Evolutionary conservation across 2,113 vertebrate genomes (phyloP).

Genomic region (Apodemus speciosus): DNA sequence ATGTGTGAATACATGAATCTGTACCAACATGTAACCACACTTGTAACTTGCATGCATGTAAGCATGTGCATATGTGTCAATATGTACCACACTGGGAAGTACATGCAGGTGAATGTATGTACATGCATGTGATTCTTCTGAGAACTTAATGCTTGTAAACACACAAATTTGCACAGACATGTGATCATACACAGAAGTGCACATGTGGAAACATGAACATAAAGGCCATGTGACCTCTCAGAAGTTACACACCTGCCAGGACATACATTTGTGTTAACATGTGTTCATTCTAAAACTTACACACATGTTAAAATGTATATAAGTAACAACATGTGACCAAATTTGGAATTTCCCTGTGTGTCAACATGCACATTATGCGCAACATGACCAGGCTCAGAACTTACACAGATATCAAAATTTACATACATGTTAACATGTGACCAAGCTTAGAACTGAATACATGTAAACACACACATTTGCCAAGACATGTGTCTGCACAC

Average conservation of each 20-base stretch:
- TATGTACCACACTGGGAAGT: background rate
- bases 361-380: background rate
- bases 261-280: background rate
- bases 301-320: background rate
- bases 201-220: background rate
- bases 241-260: background rate
- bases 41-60: background rate
- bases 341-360: background rate
- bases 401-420: background rate
- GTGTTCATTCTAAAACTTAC: background rate
- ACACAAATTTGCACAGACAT: background rate
- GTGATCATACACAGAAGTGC: background rate
- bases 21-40: background rate
- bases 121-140: background rate
- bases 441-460: background rate
- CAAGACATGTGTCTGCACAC: background rate
- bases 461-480: background rate
- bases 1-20: background rate
- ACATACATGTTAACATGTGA: background rate
- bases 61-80: background rate
- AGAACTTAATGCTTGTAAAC: background rate
- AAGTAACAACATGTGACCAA: background rate
- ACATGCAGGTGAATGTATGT: background rate
- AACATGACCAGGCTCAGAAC: background rate
- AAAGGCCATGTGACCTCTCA: background rate